Conservation (phyloP, 2,113 vertebrate genomes). For the Prunella himalayana region DNA sequence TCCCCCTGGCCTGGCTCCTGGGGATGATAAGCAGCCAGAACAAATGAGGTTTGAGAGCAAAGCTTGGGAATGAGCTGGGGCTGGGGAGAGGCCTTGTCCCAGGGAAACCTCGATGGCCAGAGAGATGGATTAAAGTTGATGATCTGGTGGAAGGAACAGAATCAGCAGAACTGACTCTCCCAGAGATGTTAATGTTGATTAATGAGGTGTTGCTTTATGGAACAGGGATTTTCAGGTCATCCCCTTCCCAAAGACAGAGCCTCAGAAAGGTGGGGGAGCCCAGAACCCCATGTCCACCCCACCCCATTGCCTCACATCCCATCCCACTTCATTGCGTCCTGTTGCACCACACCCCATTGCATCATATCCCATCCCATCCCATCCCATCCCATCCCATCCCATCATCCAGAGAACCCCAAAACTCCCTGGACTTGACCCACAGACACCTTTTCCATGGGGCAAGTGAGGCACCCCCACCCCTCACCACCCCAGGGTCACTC, state of each 20-base stretch:
- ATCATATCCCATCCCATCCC: neutral
- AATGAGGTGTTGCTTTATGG: neutral
- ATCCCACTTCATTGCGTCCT: neutral
- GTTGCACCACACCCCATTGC: neutral
- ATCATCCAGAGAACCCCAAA: neutral
- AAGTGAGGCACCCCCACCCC: neutral
- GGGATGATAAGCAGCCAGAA: neutral
- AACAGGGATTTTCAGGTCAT: neutral
- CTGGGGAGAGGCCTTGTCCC: neutral
- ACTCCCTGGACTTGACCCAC: neutral
- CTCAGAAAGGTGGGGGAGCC: neutral
- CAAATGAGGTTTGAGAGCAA: neutral
- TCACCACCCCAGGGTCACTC: accelerated
- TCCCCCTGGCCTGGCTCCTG: neutral
- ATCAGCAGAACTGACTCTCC: neutral
- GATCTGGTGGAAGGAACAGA: neutral
- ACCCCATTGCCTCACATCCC: neutral
- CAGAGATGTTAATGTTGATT: neutral
- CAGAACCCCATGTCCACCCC: accelerated
- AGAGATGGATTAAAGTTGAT: neutral
- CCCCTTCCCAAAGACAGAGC: neutral
- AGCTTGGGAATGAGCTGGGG: neutral
- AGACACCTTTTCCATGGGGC: accelerated
- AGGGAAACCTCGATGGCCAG: neutral
- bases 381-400: neutral